Conservation (phyloP, 2,888 invertebrate species). For the Drosophila subsilvestris region DNA sequence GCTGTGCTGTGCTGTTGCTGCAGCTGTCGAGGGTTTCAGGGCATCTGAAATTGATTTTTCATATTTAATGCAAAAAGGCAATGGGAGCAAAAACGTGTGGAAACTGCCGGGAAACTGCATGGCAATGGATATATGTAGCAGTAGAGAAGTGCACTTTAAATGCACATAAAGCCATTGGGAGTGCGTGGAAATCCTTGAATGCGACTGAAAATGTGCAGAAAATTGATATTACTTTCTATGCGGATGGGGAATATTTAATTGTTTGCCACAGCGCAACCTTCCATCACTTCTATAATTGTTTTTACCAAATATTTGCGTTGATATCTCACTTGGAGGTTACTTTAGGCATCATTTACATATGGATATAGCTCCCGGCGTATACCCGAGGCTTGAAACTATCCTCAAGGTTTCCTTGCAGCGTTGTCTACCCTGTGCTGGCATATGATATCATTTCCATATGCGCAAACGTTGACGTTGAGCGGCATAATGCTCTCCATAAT, state of each 20-base stretch:
- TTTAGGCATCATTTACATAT: background rate
- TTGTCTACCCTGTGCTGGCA: background rate
- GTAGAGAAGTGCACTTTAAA: background rate
- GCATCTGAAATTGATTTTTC: constrained; percentile 69
- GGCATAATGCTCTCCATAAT: background rate
- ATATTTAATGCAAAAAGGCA: constrained; percentile 57
- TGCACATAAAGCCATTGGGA: background rate
- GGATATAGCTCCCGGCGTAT: background rate
- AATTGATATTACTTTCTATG: background rate
- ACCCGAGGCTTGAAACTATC: background rate
- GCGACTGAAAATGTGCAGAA: background rate
- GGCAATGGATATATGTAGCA: background rate
- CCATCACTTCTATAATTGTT: background rate
- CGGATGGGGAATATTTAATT: background rate
- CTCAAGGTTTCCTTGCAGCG: background rate
- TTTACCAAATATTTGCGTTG: background rate
- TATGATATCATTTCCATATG: background rate
- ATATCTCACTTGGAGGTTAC: background rate
- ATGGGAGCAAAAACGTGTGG: background rate
- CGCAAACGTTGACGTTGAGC: background rate
- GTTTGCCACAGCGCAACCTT: background rate
- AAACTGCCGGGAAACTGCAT: background rate
- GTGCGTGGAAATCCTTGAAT: background rate
- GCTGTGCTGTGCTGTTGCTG: too few relatives aligned
- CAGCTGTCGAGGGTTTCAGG: background rate